These are phyloP conservation scores for Drosophila watanabei DNA, from an alignment of 1,140 invertebrate genomes.

Conservation along the genomic window DNA sequence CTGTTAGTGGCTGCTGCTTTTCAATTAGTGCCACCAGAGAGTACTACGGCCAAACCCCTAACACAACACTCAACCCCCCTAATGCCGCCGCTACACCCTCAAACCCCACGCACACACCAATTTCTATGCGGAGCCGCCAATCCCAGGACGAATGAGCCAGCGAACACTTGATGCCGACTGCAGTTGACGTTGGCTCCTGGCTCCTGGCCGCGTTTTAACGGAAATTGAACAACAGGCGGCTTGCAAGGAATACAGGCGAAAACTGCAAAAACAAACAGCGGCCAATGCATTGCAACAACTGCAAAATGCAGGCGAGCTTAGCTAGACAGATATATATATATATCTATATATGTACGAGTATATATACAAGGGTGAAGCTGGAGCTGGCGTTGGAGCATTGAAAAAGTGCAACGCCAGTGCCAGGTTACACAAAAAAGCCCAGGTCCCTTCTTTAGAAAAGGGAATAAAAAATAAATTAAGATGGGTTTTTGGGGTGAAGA, in stretches of 20 bases:
- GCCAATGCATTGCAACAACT: conserved; percentile 65
- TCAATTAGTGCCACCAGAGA: conserved; percentile 76
- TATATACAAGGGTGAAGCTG: background rate
- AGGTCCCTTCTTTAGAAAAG: conserved; percentile 21
- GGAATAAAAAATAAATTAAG: conserved; percentile 7
- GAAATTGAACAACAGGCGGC: conserved; percentile 80
- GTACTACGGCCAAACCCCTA: conserved; percentile 9
- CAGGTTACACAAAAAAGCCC: conserved; percentile 52
- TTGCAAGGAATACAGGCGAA: conserved; percentile 64
- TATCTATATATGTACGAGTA: background rate
- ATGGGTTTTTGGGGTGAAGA: background rate
- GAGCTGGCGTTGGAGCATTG: conserved; percentile 29
- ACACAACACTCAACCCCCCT: background rate
- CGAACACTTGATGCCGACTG: conserved; percentile 70
- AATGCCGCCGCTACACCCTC: conserved; percentile 8
- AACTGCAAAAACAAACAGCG: conserved; percentile 57
- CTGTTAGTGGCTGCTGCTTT: conserved; percentile 72
- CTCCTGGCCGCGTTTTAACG: conserved; percentile 65
- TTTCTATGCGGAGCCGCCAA: conserved; percentile 32
- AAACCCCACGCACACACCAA: conserved; percentile 49
- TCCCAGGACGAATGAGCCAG: conserved; percentile 42
- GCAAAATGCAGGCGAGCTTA: conserved; percentile 64
- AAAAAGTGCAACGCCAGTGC: conserved; percentile 66
- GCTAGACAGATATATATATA: conserved; percentile 25
- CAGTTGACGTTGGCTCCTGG: conserved; percentile 64